These are phyloP conservation scores for Bradypodion pumilum DNA, from an alignment of 2,797 vertebrate genomes.

Conservation along the genomic window DNA sequence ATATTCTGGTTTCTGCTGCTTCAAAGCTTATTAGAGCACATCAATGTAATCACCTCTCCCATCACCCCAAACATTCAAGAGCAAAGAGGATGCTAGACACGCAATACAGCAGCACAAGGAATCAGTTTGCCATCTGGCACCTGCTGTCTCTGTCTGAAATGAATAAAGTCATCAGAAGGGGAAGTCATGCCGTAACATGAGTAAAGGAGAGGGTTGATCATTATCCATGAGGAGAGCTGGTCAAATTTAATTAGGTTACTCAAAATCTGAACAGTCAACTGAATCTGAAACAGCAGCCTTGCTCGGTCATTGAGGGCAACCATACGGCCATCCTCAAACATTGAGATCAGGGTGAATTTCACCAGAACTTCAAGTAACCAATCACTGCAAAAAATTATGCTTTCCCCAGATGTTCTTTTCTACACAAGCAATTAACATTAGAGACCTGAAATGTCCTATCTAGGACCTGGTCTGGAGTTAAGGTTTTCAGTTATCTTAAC, in stretches of 20 bases:
- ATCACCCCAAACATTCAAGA: slow-evolving; percentile 52
- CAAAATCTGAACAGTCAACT: slow-evolving; percentile 64
- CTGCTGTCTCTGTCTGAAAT: slow-evolving; percentile 68
- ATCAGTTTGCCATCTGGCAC: slow-evolving; percentile 75
- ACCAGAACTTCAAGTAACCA: slow-evolving; percentile 23
- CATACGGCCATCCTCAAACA: slow-evolving; percentile 44
- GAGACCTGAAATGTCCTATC: background rate
- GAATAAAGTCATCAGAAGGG: slow-evolving; percentile 67
- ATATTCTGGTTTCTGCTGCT: slow-evolving; percentile 55
- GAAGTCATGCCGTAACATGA: slow-evolving; percentile 67
- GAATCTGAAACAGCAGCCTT: slow-evolving; percentile 56
- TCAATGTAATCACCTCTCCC: slow-evolving; percentile 49
- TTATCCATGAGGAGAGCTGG: slow-evolving; percentile 65
- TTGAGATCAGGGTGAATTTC: slow-evolving; percentile 47
- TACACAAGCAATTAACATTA: background rate
- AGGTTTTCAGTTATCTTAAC: too few species aligned
- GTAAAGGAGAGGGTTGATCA: slow-evolving; percentile 70
- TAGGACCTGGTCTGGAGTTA: background rate
- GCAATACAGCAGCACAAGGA: slow-evolving; percentile 57
- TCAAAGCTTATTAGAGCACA: slow-evolving; percentile 61
- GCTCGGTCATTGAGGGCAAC: slow-evolving; percentile 30
- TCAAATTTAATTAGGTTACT: slow-evolving; percentile 72
- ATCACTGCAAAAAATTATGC: slow-evolving; percentile 26
- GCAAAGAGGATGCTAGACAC: slow-evolving; percentile 68
- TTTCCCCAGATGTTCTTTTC: background rate